Percentiles rank a stretch among this genome's conserved stretches.
These are phyloP conservation scores for Fregata magnificens DNA, from an alignment of 2,113 vertebrate species.

Conservation along the genomic window DNA sequence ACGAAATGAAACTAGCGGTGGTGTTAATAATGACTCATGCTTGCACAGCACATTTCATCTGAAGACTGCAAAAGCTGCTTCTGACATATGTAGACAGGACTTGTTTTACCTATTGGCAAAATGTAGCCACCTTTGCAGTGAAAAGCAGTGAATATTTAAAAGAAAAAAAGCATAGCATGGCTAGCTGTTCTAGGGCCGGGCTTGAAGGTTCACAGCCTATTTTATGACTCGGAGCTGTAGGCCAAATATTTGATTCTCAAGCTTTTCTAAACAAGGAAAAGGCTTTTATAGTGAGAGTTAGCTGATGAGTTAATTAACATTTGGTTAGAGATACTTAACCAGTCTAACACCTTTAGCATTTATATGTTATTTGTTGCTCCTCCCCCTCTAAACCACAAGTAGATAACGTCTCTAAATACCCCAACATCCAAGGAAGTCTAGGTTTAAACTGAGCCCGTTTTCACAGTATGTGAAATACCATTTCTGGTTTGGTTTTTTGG, in stretches of 20 bases:
- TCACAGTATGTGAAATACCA: neutral
- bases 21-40: constrained; percentile 55
- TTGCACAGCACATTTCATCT: constrained; percentile 47
- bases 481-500: neutral
- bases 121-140: neutral
- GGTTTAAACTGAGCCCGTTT: neutral
- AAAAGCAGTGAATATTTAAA: neutral
- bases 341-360: neutral
- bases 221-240: neutral
- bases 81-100: neutral
- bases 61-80: constrained; percentile 26
- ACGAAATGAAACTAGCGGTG: constrained; percentile 23
- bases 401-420: neutral
- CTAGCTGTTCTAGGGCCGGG: neutral
- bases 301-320: neutral
- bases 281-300: neutral
- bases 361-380: neutral
- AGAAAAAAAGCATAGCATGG: neutral
- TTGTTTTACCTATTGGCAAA: constrained; percentile 1
- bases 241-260: neutral
- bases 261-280: neutral
- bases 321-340: neutral
- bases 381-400: neutral
- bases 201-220: neutral
- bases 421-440: neutral